These are phyloP conservation scores for Phallusia fumigata DNA, from an alignment of 23 tunicate species.

Conservation along the genomic window DNA sequence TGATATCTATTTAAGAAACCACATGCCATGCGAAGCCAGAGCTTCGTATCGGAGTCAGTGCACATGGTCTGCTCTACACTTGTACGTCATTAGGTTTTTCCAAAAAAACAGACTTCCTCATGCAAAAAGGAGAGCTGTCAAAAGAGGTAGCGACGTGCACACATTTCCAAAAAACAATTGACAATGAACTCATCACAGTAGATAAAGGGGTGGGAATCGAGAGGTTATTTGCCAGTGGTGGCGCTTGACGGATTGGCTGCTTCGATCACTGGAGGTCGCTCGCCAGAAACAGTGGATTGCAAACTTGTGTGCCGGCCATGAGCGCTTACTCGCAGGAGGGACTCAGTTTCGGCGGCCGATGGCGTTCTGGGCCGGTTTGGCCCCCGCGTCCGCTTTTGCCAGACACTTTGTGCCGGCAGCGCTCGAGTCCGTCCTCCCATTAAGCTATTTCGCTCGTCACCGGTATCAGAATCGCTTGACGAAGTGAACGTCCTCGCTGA, in stretches of 20 bases:
- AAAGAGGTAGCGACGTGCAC: too few relatives aligned
- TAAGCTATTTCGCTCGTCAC: neutral
- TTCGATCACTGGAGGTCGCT: too few relatives aligned
- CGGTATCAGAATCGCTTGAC: neutral
- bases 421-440: neutral
- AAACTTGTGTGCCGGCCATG: neutral
- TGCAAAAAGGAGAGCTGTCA: too few relatives aligned
- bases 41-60: too few relatives aligned
- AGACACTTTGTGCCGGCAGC: neutral
- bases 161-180: neutral
- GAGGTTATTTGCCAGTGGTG: too few relatives aligned
- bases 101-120: too few relatives aligned
- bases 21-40: too few relatives aligned
- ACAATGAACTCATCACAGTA: slow-evolving; percentile 12
- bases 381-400: neutral
- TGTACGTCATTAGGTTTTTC: too few relatives aligned
- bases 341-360: neutral
- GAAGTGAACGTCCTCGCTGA: neutral
- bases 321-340: neutral
- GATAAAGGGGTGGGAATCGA: neutral
- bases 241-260: too few relatives aligned
- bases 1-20: too few relatives aligned
- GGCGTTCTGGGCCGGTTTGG: neutral
- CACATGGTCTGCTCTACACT: too few relatives aligned
- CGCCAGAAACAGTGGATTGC: slow-evolving; percentile 7